These are phyloP conservation scores for Trichonephila clavata DNA, from an alignment of 1,140 invertebrate species.

Conservation along the genomic window DNA sequence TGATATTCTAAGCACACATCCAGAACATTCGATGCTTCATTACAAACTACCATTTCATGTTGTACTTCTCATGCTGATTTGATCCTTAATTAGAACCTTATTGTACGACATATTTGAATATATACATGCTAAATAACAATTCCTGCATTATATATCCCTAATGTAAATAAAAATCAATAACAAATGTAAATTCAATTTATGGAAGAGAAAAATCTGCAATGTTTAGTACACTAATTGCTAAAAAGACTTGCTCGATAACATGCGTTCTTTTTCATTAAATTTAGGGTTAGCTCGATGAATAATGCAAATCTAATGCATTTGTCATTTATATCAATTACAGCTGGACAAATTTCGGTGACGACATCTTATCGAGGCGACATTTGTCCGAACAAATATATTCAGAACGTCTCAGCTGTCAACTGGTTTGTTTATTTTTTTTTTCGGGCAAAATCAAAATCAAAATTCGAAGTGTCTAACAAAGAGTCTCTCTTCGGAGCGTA, in stretches of 20 bases:
- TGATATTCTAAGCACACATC: too few relatives aligned
- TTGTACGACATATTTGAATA: too few relatives aligned
- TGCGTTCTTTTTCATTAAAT: neutral
- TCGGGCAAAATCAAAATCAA: neutral
- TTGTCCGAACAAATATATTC: conserved; percentile 16
- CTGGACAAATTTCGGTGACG: neutral
- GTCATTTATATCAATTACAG: conserved; percentile 34
- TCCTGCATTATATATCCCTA: neutral
- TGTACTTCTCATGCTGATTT: neutral
- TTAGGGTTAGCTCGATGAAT: neutral
- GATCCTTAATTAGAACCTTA: neutral
- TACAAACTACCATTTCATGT: neutral
- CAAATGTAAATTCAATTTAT: neutral
- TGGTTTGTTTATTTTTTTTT: neutral
- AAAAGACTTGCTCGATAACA: neutral
- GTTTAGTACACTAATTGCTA: neutral
- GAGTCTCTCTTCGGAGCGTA: neutral
- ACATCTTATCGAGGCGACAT: neutral
- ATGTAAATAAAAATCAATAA: neutral
- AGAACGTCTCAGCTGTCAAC: neutral
- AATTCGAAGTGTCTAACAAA: neutral
- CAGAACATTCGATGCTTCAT: too few relatives aligned
- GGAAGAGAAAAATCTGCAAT: neutral
- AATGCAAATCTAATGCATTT: conserved; percentile 9
- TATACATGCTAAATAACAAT: conserved; percentile 4